Evolutionary conservation across 2,888 invertebrate genomes (phyloP), one percentile per base, ranked within the genome.

Genomic region (Caprella mutica): DNA sequence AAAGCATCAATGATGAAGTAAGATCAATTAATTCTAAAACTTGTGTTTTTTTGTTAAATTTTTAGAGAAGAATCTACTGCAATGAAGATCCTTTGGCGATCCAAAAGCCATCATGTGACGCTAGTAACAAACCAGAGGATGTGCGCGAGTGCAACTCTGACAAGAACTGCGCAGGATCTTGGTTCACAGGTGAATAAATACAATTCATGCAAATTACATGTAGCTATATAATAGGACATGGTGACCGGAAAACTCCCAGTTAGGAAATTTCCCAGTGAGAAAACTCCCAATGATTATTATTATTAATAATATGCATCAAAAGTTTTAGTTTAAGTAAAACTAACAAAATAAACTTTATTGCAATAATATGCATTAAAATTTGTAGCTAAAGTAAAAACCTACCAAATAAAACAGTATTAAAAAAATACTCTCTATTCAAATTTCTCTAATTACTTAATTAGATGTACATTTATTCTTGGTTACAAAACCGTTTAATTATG

Each of bases 141-240:
- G 78, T 80, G 1, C 78, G 85, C 65, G 76, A 80, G 1, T 88
- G 88, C 69, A 77, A 81, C 19, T 80, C 80, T 35, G 80, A 80
- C 62, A 78, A 78, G 63, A 79, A 77, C 67, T 89, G 84, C 71
- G 81, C 69, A 67, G 73, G 86, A 0, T 55, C 44, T 68, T 92
- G 92, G 92, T 90, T 88, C 70, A 78, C 82, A 48, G 62, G 61
- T 61, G 19, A 39, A 29, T 30, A 19, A 4, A 4, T 35, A 12
- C 14, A 12, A 35, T 35, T 35, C 14, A 9, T 35, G 12, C 14
- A 35, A 14, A 12, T 9, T 12, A 35, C 9, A 35, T 9, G 35
- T 35, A 14, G 17, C 8, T 8, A 17, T 19, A 42, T 9, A n/a
- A 17, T 42, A 19, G 42, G 17, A 12, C 17, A 42, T 12, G n/a